phyloP scores from a whole-genome alignment of 1,140 invertebrate species.

The Anoplolepis gracilipes region DNA sequence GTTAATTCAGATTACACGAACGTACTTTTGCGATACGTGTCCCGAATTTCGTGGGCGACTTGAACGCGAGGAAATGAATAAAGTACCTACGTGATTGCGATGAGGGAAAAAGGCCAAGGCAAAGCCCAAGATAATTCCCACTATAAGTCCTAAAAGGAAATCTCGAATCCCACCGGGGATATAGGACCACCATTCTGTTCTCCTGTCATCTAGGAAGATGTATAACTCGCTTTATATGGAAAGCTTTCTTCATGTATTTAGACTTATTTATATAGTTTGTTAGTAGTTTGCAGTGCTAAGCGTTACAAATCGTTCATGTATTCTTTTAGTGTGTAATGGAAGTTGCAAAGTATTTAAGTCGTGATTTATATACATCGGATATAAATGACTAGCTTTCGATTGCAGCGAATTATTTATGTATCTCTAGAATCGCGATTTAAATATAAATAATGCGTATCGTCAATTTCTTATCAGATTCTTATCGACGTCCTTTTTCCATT shows the following conservation, averaged over 20 bases:
- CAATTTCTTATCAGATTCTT: neutral
- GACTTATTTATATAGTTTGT: slow-evolving; percentile 8
- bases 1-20: slow-evolving; percentile 53
- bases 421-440: neutral
- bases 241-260: slow-evolving; percentile 40
- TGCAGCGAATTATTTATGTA: neutral
- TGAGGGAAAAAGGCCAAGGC: slow-evolving; percentile 82
- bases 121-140: slow-evolving; percentile 75
- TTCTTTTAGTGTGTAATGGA: neutral
- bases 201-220: slow-evolving; percentile 56
- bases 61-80: slow-evolving; percentile 40
- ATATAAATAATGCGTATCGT: neutral
- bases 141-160: slow-evolving; percentile 75
- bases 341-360: slow-evolving; percentile 5
- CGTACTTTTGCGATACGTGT: slow-evolving; percentile 56
- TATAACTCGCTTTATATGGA: slow-evolving; percentile 38
- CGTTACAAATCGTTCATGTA: slow-evolving; percentile 17
- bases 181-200: slow-evolving; percentile 78
- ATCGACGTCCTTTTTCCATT: neutral
- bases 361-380: neutral
- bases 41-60: slow-evolving; percentile 27
- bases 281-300: neutral
- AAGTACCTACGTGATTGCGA: slow-evolving; percentile 79
- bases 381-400: neutral
- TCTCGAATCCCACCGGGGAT: slow-evolving; percentile 79